Conservation (phyloP, 2,113 vertebrate genomes). For the Burhinus bistriatus region DNA sequence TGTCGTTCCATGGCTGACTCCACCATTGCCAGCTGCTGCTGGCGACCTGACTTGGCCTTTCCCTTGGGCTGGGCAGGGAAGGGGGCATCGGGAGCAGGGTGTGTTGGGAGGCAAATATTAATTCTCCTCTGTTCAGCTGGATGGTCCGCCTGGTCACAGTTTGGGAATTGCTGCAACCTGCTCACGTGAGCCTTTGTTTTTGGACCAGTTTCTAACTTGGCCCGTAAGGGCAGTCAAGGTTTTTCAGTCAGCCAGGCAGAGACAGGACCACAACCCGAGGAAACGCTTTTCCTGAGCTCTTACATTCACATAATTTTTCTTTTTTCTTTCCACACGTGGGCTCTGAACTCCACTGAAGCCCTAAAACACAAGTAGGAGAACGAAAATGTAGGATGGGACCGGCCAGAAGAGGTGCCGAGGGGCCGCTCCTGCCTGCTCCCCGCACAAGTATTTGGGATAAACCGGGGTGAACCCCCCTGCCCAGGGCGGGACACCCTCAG, state of each 20-base stretch:
- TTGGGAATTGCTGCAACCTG: not conserved
- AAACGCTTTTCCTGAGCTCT: not conserved
- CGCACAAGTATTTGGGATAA: not conserved
- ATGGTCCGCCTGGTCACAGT: fast-evolving
- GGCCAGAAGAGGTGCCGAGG: not conserved
- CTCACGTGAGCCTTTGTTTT: fast-evolving
- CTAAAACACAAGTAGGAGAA: not conserved
- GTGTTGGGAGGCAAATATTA: fast-evolving
- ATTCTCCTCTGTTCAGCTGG: fast-evolving
- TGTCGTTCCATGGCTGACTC: fast-evolving
- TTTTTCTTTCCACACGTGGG: too few relatives aligned
- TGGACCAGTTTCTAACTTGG: fast-evolving
- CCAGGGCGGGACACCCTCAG: fast-evolving
- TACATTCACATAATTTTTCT: fast-evolving
- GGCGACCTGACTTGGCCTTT: not conserved
- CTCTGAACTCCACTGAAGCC: too few relatives aligned
- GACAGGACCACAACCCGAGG: fast-evolving
- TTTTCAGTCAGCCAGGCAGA: not conserved
- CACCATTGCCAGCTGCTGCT: fast-evolving
- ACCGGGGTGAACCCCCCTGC: fast-evolving
- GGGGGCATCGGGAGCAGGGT: fast-evolving
- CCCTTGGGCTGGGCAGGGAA: not conserved
- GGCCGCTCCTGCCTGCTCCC: not conserved
- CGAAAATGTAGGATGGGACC: fast-evolving
- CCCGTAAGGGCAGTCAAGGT: fast-evolving